Percentiles rank a stretch among this genome's conserved stretches.
Conservation (phyloP, 1,140 invertebrate genomes). For the Halotydeus destructor region DNA sequence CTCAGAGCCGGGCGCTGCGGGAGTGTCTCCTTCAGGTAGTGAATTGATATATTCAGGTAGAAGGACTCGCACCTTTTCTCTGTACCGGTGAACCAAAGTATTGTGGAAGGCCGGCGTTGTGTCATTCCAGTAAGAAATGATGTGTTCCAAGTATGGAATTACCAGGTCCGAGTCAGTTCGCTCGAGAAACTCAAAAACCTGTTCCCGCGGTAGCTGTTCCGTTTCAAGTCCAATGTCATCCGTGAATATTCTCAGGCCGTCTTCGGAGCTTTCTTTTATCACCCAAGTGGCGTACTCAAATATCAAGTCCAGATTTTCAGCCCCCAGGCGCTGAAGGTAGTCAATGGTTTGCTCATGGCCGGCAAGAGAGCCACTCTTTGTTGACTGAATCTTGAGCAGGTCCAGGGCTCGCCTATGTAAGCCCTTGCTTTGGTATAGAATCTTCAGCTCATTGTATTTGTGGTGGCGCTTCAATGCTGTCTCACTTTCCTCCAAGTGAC, state of each 20-base stretch:
- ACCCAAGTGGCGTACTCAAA: conserved; percentile 90
- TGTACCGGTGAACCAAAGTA: conserved; percentile 61
- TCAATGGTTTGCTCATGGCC: conserved; percentile 62
- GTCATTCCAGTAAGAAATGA: conserved; percentile 74
- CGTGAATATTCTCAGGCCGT: conserved; percentile 82
- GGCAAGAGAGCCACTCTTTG: conserved; percentile 42
- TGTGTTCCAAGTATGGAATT: conserved; percentile 81
- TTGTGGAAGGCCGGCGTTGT: conserved; percentile 69
- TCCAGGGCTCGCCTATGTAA: conserved; percentile 78
- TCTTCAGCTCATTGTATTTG: conserved; percentile 80
- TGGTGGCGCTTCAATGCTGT: conserved; percentile 59
- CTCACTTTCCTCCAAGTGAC: conserved; percentile 82
- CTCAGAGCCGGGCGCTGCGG: conserved; percentile 33
- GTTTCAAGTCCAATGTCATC: conserved; percentile 63
- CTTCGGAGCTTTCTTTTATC: conserved; percentile 56
- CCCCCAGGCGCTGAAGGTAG: conserved; percentile 75
- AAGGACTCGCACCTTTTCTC: conserved; percentile 33
- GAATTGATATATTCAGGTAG: conserved; percentile 14
- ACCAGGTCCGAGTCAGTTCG: conserved; percentile 54
- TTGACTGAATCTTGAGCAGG: conserved; percentile 50
- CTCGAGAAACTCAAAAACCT: conserved; percentile 68
- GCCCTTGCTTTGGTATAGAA: conserved; percentile 81
- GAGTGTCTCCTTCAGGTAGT: conserved; percentile 22
- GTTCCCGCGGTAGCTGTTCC: conserved; percentile 55
- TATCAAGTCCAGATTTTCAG: conserved; percentile 68